Percentiles rank a stretch among this genome's conserved stretches.
Evolutionary conservation across 2,888 invertebrate genomes (phyloP).

Genomic region (Tryphoninae sp.): DNA sequence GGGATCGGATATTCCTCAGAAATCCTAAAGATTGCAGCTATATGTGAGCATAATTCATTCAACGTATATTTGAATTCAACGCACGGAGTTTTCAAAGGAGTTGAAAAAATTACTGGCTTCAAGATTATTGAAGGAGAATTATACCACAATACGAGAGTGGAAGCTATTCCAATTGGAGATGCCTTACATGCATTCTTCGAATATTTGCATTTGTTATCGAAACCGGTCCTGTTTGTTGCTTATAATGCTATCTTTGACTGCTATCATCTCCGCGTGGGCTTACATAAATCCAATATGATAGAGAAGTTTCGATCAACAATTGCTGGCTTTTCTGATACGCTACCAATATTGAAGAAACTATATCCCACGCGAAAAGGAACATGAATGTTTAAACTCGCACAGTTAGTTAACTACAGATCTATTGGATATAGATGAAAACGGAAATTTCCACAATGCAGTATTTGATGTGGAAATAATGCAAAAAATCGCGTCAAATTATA

Average conservation of each 20-base stretch:
- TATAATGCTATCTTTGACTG: conserved; percentile 55
- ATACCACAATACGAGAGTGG: conserved; percentile 29
- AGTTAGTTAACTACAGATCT: conserved; percentile 55
- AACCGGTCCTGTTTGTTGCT: conserved; percentile 45
- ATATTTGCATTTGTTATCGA: conserved; percentile 19
- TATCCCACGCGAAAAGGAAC: conserved; percentile 47
- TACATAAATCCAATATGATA: conserved; percentile 26
- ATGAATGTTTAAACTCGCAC: conserved; percentile 42
- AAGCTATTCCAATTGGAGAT: conserved; percentile 32
- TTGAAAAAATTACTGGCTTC: conserved; percentile 32
- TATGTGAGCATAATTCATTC: conserved; percentile 13
- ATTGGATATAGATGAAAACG: conserved; percentile 12
- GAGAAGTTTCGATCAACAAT: conserved; percentile 28
- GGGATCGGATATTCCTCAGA: conserved; percentile 14
- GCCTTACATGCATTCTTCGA: conserved; percentile 37
- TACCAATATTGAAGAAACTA: conserved; percentile 38
- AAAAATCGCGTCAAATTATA: conserved; percentile 3
- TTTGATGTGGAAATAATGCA: conserved; percentile 56
- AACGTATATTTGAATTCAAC: not conserved
- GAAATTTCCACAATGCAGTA: conserved; percentile 57
- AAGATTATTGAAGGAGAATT: conserved; percentile 29
- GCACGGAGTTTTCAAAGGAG: not conserved
- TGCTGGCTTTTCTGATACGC: conserved; percentile 44
- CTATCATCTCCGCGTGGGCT: conserved; percentile 13
- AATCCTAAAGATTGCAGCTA: conserved; percentile 23